Evolutionary conservation across 2,797 vertebrate species (phyloP), one percentile per base, ranked within the genome.

Genomic region (Pseudomugil gertrudae): DNA sequence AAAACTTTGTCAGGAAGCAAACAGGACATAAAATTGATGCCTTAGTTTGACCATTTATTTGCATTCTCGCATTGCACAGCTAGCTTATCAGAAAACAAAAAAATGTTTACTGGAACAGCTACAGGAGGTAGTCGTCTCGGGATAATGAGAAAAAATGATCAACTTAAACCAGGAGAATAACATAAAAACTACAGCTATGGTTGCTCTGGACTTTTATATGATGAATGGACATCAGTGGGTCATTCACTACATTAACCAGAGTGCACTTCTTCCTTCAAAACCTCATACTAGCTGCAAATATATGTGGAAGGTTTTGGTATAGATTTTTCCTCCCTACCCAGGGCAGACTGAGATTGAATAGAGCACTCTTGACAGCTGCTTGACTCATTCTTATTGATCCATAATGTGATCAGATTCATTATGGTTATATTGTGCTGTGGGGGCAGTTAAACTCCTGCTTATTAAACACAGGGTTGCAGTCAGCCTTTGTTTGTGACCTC

Each of bases 301-400:
- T 51, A 32, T 43, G 45, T n/a, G 26, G 38, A 35, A 14, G 13
- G 9, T 8, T 3, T 43, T 9, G 29, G 8, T 29, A 2, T 9
- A 51, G 21, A 21, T 17, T 61, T 11, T 52, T 66, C n/a, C 17
- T 2, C 33, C 3, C 32, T 6, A 35, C n/a, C 9, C 30, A 66
- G 54, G 30, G n/a, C 48, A 36, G 19, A 71, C 24, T 64, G 11
- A 4, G 27, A 56, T 43, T 59, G 69, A 74, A 27, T 72, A 19
- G 75, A 80, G 72, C 48, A 50, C 33, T 74, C 61, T 35, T 19
- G 65, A 66, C 57, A 59, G 76, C 72, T 35, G 63, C 21, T 57
- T 75, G 68, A 67, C 36, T 84, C 70, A 66, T 76, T 62, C 57
- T 52, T 78, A 89, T 88, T 84, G 84, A 89, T 87, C 83, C 82